Base-by-base conservation (phyloP, 2,113 vertebrate genomes). In the Philantomba maxwellii region DNA sequence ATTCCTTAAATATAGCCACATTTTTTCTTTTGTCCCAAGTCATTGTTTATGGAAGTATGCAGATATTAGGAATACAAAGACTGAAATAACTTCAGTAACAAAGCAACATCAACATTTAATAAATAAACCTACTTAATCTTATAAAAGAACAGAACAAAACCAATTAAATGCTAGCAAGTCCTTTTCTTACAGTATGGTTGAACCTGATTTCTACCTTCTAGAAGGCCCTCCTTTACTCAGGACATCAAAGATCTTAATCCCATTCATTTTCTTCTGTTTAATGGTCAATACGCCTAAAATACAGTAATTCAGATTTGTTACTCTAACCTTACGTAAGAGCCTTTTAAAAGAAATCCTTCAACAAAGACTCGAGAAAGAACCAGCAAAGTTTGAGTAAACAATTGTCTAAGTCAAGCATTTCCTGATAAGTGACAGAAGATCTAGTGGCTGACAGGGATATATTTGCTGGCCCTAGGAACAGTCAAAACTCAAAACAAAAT, bases 1-100 rank as follows among this genome's bases (percentile, higher is more conserved):
- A 21, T 47, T 97, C 89, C 51, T 81, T 93, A 92, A 89, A 98
- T 89, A 84, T 3, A 0, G 70, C 93, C 78, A 82, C 70, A 62
- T 78, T 96, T 94, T 96, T 92, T 91, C 94, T 97, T 97, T 98
- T 98, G 97, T 95, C 95, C 83, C 93, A 97, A 97, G 64, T 8
- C 80, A 23, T 7, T 96, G 80, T 90, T 95, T 93, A 82, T 10
- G 66, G 36, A 97, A 90, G 57, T 30, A 62, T 73, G 64, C 77
- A 82, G n/a, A 23, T 33, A 36, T 91, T 64, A 96, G 87, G 94
- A 89, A 77, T 2, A 26, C 94, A 80, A 36, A 97, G 30, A 97
- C 33, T 85, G 39, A 94, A 93, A 92, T 47, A 57, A 97, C 92
- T 96, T 53, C 92, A 96, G 94, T 49, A 98, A 96, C 73, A 97